phyloP scores from a whole-genome alignment of 1,140 invertebrate species.

The Physella acuta region DNA sequence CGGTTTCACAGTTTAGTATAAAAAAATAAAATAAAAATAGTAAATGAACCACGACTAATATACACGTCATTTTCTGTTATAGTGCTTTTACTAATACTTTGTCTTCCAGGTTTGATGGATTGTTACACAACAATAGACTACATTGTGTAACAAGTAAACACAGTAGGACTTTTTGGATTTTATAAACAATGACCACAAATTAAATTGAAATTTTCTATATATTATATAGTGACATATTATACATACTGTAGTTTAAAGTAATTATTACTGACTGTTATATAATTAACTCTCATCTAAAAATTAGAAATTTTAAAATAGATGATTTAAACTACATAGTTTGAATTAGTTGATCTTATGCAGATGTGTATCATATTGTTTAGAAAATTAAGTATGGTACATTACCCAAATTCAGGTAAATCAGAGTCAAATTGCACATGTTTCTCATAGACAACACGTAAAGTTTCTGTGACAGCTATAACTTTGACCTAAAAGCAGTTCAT shows the following conservation, averaged over 20 bases:
- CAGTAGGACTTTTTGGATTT: too few relatives aligned
- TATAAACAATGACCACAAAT: too few relatives aligned
- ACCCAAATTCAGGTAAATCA: constrained; percentile 78
- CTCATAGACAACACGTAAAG: constrained; percentile 75
- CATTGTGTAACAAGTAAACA: too few relatives aligned
- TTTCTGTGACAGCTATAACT: constrained; percentile 79
- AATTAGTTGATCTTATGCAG: not conserved
- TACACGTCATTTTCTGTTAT: too few relatives aligned
- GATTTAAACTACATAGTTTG: not conserved
- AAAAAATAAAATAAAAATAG: too few relatives aligned
- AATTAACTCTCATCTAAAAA: not conserved
- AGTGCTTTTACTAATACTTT: too few relatives aligned
- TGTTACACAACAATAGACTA: too few relatives aligned
- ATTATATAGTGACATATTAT: too few relatives aligned
- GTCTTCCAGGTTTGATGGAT: too few relatives aligned
- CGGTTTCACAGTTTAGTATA: too few relatives aligned
- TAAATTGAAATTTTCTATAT: too few relatives aligned
- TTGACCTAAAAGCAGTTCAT: constrained; percentile 82
- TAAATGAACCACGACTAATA: too few relatives aligned
- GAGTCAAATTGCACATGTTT: constrained; percentile 84
- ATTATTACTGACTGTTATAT: not conserved
- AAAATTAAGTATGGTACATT: not conserved
- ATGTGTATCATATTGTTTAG: not conserved
- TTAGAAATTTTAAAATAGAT: not conserved
- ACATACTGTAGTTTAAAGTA: constrained; percentile 1